Base-by-base conservation (phyloP, 2,888 invertebrate genomes). In the Macrosiphum euphorbiae region DNA sequence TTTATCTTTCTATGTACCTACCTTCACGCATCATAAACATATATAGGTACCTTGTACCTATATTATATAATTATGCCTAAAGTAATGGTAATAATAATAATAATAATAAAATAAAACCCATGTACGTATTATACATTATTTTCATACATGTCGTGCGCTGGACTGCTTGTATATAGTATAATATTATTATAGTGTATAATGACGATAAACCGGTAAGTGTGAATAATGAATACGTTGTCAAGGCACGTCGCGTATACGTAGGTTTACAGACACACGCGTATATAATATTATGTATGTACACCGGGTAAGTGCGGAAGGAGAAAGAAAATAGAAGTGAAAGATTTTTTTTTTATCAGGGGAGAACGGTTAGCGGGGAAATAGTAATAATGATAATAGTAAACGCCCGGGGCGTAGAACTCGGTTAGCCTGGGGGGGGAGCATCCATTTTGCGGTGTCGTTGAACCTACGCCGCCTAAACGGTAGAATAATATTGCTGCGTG, bases 371-470 rank as follows among this genome's bases (percentile, higher is more conserved):
- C 1, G 52, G 41, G 35, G 52, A 26, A 89, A 89, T 61, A 89
- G 41, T 61, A 89, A 61, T 89, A 90, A 78, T 89, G 52, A 84
- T 85, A 91, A 86, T 85, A 91, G n/a, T 58, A 85, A 91, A 47
- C 55, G 20, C 55, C 58, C 85, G 91, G 55, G 91, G 91, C 85
- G 85, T 24, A 52, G 41, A 84, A 90, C 90, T 26, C 90, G 78
- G 90, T 84, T 47, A 1, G 91, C 52, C 85, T 61, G 4, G 61
- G 61, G 52, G 58, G 24, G 52, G 55, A 92, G 50, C 61, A 50
- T 87, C 41, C 47, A 61, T 61, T 86, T 61, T 55, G 88, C 7
- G 47, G 89, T 93, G 93, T 93, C 93, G 89, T 88, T 93, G 93
- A 93, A 93, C 93, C 89, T 89, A 24, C 0, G 84, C 35, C 67